Evolutionary conservation across 2,113 vertebrate genomes (phyloP).

Genomic region (Macheiramphus alcinus): DNA sequence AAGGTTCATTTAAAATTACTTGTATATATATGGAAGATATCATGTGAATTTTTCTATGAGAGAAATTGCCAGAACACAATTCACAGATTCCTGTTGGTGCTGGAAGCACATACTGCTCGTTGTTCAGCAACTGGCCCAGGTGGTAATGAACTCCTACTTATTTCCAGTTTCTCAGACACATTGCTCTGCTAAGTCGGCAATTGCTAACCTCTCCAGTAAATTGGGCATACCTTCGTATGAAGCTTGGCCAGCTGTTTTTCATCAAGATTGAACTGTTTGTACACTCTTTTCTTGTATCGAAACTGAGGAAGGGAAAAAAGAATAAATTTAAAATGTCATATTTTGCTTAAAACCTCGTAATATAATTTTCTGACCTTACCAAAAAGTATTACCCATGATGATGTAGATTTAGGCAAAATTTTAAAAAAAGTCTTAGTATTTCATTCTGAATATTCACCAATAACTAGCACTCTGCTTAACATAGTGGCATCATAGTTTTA

Average conservation of each 20-base stretch:
- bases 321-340: not conserved
- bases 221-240: conserved; percentile 87
- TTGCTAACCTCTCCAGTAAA: not conserved
- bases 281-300: conserved; percentile 96
- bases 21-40: not conserved
- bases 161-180: not conserved
- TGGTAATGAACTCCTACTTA: not conserved
- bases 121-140: not conserved
- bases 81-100: not conserved
- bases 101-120: not conserved
- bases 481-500: not conserved
- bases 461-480: not conserved
- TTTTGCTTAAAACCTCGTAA: not conserved
- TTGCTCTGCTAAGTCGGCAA: not conserved
- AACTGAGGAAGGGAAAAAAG: conserved; percentile 74
- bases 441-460: not conserved
- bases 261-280: conserved; percentile 93
- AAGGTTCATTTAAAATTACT: not conserved
- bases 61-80: not conserved
- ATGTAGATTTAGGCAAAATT: not conserved
- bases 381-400: rapidly evolving
- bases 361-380: not conserved
- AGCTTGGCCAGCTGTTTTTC: conserved; percentile 97
- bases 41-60: not conserved
- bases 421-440: not conserved